Base-by-base conservation (phyloP, 2,888 invertebrate genomes). In the Ichneumon xanthorius region DNA sequence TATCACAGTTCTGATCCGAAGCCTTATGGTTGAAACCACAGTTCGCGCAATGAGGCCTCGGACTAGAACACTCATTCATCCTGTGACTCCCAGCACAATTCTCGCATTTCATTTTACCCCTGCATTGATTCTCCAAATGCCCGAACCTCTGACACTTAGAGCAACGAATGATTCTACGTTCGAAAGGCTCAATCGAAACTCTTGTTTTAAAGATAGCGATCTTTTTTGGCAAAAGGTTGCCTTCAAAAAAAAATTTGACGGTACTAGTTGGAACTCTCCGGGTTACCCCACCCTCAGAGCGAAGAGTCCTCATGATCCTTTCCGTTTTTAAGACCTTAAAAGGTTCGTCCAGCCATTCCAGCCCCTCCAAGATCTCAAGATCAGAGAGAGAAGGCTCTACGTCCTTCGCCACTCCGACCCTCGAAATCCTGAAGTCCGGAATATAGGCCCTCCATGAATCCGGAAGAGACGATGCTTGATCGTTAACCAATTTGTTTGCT, bases 351-450 rank as follows among this genome's bases (percentile, higher is more conserved):
- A 40, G 9, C 45, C 67, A 67, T 9, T 67, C 45, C 3, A 67
- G 19, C 4, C 67, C 67, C 19, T 45, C 67, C 40, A 40, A 2
- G 22, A 67, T 67, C 11, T 67, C 67, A n/a, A 4, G 19, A 0
- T 19, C 19, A 7, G 67, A 67, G 40, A 67, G 40, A 2, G 67
- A 67, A 6, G 67, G 9, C 19, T 67, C 67, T 0, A 67, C 67
- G 9, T 67, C 67, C 11, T 22, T 67, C 6, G 19, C 19, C 0
- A 67, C 67, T 19, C 45, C 67, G n/a, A 67, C 19, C 40, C 45
- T 40, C 16, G 67, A 67, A 11, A 67, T 45, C 45, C 45, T 37
- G 0, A 5, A 67, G 67, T 67, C 67, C 7, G 67, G 45, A 45
- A 67, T 45, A 11, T 48, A 67, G 2, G 67, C 67, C 26, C 14